phyloP scores from a whole-genome alignment of 2,888 invertebrate species.

The Dorcus hopei region DNA sequence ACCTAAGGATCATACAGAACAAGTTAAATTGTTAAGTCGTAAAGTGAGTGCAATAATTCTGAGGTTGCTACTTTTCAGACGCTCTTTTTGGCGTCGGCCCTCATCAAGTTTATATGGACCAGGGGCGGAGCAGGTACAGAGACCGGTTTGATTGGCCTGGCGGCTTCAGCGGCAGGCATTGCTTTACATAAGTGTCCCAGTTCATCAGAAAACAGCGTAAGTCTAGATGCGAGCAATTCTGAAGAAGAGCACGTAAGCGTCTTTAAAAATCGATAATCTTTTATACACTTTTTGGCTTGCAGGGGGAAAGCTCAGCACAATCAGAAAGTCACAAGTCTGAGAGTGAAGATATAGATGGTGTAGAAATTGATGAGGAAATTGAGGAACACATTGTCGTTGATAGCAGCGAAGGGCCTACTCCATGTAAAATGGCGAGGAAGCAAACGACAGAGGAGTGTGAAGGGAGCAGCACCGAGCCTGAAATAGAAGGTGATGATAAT shows the following conservation, averaged over 20 bases:
- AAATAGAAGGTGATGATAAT: constrained; percentile 36
- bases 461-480: constrained; percentile 43
- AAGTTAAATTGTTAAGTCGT: constrained; percentile 51
- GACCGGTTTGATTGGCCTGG: constrained; percentile 45
- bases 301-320: constrained; percentile 63
- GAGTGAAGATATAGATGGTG: constrained; percentile 50
- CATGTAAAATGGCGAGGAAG: constrained; percentile 52
- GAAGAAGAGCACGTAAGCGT: constrained; percentile 64
- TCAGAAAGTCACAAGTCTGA: constrained; percentile 55
- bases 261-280: constrained; percentile 3
- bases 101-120: constrained; percentile 90
- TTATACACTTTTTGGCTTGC: constrained; percentile 2
- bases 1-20: constrained; percentile 89
- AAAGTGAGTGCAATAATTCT: too few relatives aligned
- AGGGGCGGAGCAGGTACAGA: constrained; percentile 57
- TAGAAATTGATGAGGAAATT: constrained; percentile 46
- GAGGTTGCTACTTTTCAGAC: constrained; percentile 57
- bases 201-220: constrained; percentile 77
- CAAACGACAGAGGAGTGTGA: constrained; percentile 34
- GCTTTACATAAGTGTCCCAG: constrained; percentile 57
- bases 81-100: constrained; percentile 81
- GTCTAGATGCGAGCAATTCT: constrained; percentile 73
- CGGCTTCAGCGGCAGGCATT: constrained; percentile 49
- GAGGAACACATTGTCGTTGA: constrained; percentile 51
- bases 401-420: constrained; percentile 49